Evolutionary conservation across 2,888 invertebrate species (phyloP).

Genomic region (Atethmia centrago): DNA sequence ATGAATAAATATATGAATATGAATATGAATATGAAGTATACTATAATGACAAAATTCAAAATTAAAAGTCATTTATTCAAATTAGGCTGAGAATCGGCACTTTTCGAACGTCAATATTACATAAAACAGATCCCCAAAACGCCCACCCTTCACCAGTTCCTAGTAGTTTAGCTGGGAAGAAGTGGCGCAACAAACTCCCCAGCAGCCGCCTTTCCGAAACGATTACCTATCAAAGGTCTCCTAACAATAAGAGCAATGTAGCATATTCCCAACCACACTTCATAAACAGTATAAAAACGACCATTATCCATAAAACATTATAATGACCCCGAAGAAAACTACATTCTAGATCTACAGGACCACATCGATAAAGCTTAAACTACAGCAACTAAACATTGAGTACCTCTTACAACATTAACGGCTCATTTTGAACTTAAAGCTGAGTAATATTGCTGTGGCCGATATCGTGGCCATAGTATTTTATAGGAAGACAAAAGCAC

Average conservation of each 20-base stretch:
- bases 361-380: conserved; percentile 49
- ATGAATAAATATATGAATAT: not conserved
- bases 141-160: no score
- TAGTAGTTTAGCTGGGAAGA: no score
- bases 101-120: no score
- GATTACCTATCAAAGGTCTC: not conserved
- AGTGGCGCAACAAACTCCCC: no score
- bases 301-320: conserved; percentile 51
- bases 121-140: no score
- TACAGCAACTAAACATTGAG: conserved; percentile 56
- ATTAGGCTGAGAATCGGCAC: no score
- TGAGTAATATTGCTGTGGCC: conserved; percentile 44
- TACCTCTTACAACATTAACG: conserved; percentile 75
- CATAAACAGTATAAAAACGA: conserved; percentile 24
- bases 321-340: conserved; percentile 30
- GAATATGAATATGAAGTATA: no score
- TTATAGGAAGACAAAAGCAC: conserved; percentile 70
- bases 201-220: no score
- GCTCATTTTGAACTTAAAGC: conserved; percentile 75
- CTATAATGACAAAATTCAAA: no score
- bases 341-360: conserved; percentile 34
- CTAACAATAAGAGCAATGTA: conserved; percentile 22
- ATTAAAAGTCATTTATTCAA: no score
- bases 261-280: conserved; percentile 14
- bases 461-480: conserved; percentile 67